Evolutionary conservation across 2,888 invertebrate genomes (phyloP).

Genomic region (Nymphalis c-album): DNA sequence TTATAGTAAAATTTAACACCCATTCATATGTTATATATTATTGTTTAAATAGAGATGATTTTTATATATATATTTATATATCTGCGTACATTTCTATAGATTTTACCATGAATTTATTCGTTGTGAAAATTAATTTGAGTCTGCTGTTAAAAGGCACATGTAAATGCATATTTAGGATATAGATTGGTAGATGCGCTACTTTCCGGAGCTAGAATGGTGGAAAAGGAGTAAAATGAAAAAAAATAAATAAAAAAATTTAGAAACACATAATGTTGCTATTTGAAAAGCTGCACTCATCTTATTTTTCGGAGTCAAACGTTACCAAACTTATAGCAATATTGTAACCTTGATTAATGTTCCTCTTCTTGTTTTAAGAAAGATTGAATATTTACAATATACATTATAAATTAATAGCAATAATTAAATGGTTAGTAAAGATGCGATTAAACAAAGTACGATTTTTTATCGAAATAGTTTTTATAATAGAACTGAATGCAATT

Average conservation of each 20-base stretch:
- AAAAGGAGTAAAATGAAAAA: conserved; percentile 54
- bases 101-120: conserved; percentile 51
- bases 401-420: conserved; percentile 77
- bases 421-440: conserved; percentile 71
- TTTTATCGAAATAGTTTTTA: conserved; percentile 81
- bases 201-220: conserved; percentile 68
- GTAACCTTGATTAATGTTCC: conserved; percentile 81
- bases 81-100: conserved; percentile 57
- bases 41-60: conserved; percentile 48
- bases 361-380: conserved; percentile 82
- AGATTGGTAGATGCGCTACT: conserved; percentile 81
- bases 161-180: conserved; percentile 69
- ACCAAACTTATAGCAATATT: conserved; percentile 77
- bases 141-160: conserved; percentile 47
- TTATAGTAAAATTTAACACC: conserved; percentile 51
- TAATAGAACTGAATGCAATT: conserved; percentile 77
- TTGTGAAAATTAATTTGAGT: conserved; percentile 49
- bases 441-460: conserved; percentile 78
- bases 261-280: conserved; percentile 62
- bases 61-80: conserved; percentile 53
- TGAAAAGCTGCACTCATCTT: conserved; percentile 80
- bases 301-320: conserved; percentile 73
- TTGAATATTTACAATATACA: conserved; percentile 81
- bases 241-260: conserved; percentile 40
- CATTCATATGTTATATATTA: conserved; percentile 40